A percentile compares a stretch with the other conserved stretches of the same genome.
Conservation (phyloP, 2,797 vertebrate genomes). For the Cygnus olor region DNA sequence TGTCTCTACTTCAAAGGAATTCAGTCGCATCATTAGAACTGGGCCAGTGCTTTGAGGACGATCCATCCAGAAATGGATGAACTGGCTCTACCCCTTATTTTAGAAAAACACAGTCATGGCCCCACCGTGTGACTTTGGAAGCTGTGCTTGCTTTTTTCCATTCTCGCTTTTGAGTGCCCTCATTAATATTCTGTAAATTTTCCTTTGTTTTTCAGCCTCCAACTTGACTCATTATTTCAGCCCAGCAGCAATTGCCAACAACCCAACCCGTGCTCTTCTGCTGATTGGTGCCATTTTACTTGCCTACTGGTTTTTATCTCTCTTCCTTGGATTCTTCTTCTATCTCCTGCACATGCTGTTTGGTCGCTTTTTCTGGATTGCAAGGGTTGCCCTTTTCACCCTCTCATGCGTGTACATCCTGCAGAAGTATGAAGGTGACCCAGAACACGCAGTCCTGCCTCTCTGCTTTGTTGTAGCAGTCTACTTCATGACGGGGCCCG, state of each 20-base stretch:
- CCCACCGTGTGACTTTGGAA: neutral
- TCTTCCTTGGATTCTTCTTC: slow-evolving; percentile 93
- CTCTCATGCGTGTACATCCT: slow-evolving; percentile 96
- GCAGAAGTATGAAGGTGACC: slow-evolving; percentile 96
- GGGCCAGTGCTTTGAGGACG: neutral
- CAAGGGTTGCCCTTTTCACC: slow-evolving; percentile 88
- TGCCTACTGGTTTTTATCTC: slow-evolving; percentile 93
- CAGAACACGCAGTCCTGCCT: slow-evolving; percentile 88
- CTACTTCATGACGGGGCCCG: slow-evolving; percentile 96
- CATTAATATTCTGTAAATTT: neutral
- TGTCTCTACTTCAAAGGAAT: neutral
- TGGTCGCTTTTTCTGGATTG: slow-evolving; percentile 96
- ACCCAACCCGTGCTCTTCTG: slow-evolving; percentile 88
- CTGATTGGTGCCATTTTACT: slow-evolving; percentile 88
- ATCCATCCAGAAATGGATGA: neutral
- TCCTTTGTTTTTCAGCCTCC: slow-evolving; percentile 76
- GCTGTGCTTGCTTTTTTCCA: neutral
- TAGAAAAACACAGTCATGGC: neutral
- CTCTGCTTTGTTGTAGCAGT: slow-evolving; percentile 93
- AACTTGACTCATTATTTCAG: slow-evolving; percentile 94
- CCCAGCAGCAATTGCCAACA: slow-evolving; percentile 86
- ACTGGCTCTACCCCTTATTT: neutral
- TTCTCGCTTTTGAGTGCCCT: fast-evolving
- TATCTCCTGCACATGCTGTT: slow-evolving; percentile 88
- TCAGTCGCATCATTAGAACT: neutral